A percentile compares a stretch with the other conserved stretches of the same genome.
Conservation (phyloP, 2,113 vertebrate genomes). For the Chlamydotis undulata region DNA sequence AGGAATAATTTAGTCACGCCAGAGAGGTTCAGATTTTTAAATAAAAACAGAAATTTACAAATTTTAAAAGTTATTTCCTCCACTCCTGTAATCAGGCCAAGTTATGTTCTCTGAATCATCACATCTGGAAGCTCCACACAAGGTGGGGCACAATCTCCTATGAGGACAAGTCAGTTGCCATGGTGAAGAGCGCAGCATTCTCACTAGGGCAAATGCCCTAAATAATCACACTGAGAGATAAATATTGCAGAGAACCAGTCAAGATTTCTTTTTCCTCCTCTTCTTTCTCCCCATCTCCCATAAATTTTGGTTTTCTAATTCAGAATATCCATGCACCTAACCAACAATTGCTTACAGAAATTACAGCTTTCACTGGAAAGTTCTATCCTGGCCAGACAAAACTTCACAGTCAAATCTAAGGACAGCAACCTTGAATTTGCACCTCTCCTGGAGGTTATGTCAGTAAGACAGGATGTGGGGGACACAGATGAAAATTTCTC, state of each 20-base stretch:
- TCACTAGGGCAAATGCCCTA: neutral
- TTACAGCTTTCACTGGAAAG: neutral
- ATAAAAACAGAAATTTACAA: slow-evolving; percentile 37
- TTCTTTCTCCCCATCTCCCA: neutral
- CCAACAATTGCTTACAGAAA: neutral
- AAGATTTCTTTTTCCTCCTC: neutral
- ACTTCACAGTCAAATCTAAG: neutral
- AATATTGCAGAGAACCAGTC: neutral
- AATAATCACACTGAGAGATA: neutral
- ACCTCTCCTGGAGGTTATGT: neutral
- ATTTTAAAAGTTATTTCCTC: neutral
- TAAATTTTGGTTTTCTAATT: neutral
- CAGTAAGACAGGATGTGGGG: neutral
- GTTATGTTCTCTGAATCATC: slow-evolving; percentile 1
- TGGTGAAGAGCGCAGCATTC: neutral
- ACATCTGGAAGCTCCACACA: neutral
- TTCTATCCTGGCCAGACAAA: neutral
- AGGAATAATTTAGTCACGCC: neutral
- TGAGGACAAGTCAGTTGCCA: neutral
- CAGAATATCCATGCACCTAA: neutral
- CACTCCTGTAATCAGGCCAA: neutral
- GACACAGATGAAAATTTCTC: neutral
- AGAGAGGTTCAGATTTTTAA: slow-evolving; percentile 13
- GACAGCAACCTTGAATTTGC: neutral
- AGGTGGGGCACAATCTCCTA: neutral